A percentile compares a stretch with the other conserved stretches of the same genome.
phyloP scores from a whole-genome alignment of 2,888 invertebrate species.

The Drosophila koepferae region DNA sequence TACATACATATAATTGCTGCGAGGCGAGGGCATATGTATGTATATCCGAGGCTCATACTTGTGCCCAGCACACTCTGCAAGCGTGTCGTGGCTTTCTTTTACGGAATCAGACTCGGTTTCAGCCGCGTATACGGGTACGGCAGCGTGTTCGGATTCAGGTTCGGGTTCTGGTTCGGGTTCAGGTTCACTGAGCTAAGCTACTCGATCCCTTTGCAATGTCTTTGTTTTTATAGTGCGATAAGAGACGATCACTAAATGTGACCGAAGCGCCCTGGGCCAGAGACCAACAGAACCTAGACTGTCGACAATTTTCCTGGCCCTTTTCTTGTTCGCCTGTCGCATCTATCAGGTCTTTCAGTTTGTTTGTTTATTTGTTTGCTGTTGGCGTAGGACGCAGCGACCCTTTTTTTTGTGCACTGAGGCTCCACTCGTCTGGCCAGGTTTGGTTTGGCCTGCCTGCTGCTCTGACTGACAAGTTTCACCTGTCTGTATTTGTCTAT shows the following conservation, averaged over 20 bases:
- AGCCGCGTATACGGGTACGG: constrained; percentile 1
- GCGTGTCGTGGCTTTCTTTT: constrained; percentile 56
- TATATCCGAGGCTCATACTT: constrained; percentile 51
- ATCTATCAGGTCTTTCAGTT: constrained; percentile 28
- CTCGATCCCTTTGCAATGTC: constrained; percentile 66
- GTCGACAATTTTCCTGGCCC: constrained; percentile 29
- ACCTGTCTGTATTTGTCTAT: constrained; percentile 79
- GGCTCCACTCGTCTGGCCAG: constrained; percentile 23
- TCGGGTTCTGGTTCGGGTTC: constrained; percentile 23
- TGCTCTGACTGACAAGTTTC: constrained; percentile 77
- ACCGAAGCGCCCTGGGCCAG: background rate
- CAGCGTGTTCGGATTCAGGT: constrained; percentile 20
- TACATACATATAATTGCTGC: constrained; percentile 53
- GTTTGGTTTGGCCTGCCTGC: constrained; percentile 15
- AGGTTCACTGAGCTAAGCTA: constrained; percentile 51
- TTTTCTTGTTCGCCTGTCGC: constrained; percentile 31
- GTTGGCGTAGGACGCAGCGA: constrained; percentile 64
- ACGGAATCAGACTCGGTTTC: constrained; percentile 8
- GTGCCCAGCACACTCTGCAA: constrained; percentile 80
- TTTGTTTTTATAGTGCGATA: constrained; percentile 78
- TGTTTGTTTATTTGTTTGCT: constrained; percentile 65
- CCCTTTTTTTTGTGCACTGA: constrained; percentile 60
- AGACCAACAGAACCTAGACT: background rate
- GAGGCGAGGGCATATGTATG: constrained; percentile 1
- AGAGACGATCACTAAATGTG: constrained; percentile 55